phyloP scores from a whole-genome alignment of 2,888 invertebrate species.

The Ametastegia equiseti region DNA sequence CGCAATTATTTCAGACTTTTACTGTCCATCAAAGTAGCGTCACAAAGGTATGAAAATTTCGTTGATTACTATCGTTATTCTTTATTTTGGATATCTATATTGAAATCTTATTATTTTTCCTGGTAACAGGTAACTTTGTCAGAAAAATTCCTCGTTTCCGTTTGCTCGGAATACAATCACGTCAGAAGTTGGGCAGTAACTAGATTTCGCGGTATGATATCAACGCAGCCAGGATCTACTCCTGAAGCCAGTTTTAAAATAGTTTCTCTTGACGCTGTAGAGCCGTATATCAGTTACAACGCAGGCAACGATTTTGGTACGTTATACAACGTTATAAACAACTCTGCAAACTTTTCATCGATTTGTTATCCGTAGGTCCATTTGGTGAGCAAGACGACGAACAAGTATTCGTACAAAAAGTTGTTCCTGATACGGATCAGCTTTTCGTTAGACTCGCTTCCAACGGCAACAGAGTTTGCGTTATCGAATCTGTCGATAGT shows the following conservation, averaged over 20 bases:
- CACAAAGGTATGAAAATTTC: slow-evolving; percentile 84
- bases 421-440: slow-evolving; percentile 97
- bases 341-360: neutral
- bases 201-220: slow-evolving; percentile 98
- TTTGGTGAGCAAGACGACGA: slow-evolving; percentile 99
- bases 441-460: slow-evolving; percentile 96
- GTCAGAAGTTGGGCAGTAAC: slow-evolving; percentile 98
- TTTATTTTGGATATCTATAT: neutral
- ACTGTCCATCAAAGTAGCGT: slow-evolving; percentile 98
- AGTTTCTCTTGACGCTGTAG: slow-evolving; percentile 87
- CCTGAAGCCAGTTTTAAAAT: slow-evolving; percentile 98
- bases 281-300: slow-evolving; percentile 81
- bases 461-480: slow-evolving; percentile 96
- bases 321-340: neutral
- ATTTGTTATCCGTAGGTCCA: slow-evolving; percentile 81
- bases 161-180: slow-evolving; percentile 98
- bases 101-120: slow-evolving; percentile 46
- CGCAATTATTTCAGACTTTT: slow-evolving; percentile 98
- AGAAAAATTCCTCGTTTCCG: slow-evolving; percentile 96
- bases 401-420: slow-evolving; percentile 98
- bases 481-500: slow-evolving; percentile 95
- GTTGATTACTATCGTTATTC: slow-evolving; percentile 7
- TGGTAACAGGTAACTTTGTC: slow-evolving; percentile 89
- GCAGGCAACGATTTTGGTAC: slow-evolving; percentile 81
- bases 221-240: slow-evolving; percentile 98